phyloP scores from a whole-genome alignment of 2,888 invertebrate genomes.

The Cephus sareptanus region DNA sequence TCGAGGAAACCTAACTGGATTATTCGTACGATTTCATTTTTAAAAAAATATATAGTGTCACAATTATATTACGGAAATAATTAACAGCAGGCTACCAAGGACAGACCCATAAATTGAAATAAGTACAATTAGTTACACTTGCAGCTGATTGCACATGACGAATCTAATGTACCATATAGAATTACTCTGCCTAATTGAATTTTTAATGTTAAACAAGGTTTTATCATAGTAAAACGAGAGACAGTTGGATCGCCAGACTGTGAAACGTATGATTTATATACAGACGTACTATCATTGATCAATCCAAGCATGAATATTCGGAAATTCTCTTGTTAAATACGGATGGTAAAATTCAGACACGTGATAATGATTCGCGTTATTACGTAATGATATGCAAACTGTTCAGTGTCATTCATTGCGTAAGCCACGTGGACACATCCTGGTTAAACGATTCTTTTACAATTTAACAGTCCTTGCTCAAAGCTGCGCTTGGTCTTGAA shows the following conservation, averaged over 20 bases:
- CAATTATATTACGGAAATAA: background rate
- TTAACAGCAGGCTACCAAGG: background rate
- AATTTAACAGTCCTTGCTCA: constrained; percentile 36
- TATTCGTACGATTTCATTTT: background rate
- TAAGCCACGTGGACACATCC: constrained; percentile 58
- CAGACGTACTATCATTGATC: background rate
- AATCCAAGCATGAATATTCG: background rate
- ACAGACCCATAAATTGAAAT: background rate
- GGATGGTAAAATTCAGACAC: constrained; percentile 12
- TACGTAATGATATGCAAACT: constrained; percentile 56
- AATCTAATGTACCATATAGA: background rate
- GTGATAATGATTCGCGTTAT: constrained; percentile 50
- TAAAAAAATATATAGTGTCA: background rate
- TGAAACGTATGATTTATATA: background rate
- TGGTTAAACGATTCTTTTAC: constrained; percentile 59
- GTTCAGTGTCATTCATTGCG: constrained; percentile 51
- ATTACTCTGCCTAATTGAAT: background rate
- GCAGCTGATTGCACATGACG: background rate
- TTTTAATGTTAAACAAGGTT: background rate
- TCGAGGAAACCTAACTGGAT: background rate
- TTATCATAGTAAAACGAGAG: background rate
- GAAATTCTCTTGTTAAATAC: background rate
- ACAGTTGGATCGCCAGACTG: background rate
- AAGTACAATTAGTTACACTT: background rate
- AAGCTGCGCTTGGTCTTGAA: constrained; percentile 41